Conservation (phyloP, 23 tunicate species). For the Halocynthia roretzi region DNA sequence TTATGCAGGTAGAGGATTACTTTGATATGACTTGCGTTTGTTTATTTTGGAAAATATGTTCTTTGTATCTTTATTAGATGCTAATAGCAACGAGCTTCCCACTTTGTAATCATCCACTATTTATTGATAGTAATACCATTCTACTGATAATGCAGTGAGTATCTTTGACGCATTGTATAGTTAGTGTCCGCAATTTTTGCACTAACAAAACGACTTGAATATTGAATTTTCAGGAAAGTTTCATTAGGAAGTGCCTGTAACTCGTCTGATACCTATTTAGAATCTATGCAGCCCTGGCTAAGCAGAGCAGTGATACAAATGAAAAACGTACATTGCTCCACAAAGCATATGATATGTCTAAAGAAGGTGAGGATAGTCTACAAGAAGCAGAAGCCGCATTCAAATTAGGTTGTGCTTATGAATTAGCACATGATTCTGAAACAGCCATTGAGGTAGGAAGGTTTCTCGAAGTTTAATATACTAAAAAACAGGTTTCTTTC, state of each 20-base stretch:
- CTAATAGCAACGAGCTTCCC: too few species aligned
- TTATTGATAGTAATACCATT: too few species aligned
- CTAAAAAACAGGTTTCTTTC: too few species aligned
- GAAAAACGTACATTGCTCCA: conserved; percentile 36
- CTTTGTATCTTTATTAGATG: too few species aligned
- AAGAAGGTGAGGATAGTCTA: conserved; percentile 66
- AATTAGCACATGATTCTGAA: conserved; percentile 61
- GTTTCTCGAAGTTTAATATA: too few species aligned
- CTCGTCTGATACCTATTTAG: conserved; percentile 5
- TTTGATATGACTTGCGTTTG: neutral
- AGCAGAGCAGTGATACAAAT: conserved; percentile 2
- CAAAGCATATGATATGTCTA: conserved; percentile 51
- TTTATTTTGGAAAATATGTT: neutral
- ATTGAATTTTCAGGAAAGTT: too few species aligned
- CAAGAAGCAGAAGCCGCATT: conserved; percentile 73
- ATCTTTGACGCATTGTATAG: too few species aligned
- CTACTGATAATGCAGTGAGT: too few species aligned
- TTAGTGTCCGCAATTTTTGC: too few species aligned
- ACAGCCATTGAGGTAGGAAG: conserved; percentile 63
- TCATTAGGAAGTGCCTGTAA: too few species aligned
- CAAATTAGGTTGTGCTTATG: conserved; percentile 65
- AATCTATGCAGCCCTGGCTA: conserved; percentile 60
- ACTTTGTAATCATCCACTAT: too few species aligned
- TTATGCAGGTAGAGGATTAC: conserved; percentile 46
- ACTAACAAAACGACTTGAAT: too few species aligned